A percentile compares a stretch with the other conserved stretches of the same genome.
phyloP scores from a whole-genome alignment of 2,888 invertebrate genomes.

The Myopa testacea region DNA sequence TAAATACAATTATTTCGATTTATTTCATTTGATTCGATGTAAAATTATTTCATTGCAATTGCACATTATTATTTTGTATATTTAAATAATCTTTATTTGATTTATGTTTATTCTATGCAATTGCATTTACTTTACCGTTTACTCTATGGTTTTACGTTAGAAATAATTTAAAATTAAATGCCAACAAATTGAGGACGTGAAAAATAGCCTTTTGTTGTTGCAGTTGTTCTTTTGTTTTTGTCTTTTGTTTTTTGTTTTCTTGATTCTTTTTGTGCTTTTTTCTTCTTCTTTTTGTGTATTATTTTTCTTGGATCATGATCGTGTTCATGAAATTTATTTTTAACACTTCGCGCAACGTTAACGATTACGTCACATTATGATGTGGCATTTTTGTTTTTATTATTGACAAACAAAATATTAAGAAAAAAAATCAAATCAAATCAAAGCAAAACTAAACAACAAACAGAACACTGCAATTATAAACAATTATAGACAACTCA shows the following conservation, averaged over 20 bases:
- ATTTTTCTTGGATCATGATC: constrained; percentile 47
- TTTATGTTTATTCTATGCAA: neutral
- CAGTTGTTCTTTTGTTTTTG: constrained; percentile 15
- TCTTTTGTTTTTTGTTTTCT: constrained; percentile 17
- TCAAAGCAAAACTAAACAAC: neutral
- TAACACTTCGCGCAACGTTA: neutral
- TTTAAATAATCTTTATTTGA: no score
- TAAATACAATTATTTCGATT: no score
- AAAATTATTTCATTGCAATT: no score
- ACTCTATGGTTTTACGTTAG: neutral
- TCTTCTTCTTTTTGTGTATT: constrained; percentile 32
- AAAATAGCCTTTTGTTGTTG: neutral
- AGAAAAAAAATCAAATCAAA: neutral
- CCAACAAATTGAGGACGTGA: neutral
- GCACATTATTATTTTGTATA: no score
- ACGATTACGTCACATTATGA: constrained; percentile 44
- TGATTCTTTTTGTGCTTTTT: neutral
- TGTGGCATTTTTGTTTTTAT: constrained; percentile 32
- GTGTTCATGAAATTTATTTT: constrained; percentile 45
- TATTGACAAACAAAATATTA: neutral
- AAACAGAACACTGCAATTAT: neutral
- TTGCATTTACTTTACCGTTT: neutral
- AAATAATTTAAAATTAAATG: neutral
- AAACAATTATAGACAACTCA: neutral
- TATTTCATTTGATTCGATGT: no score